These are phyloP conservation scores for Gadus macrocephalus DNA, from an alignment of 2,113 vertebrate species.

Conservation along the genomic window DNA sequence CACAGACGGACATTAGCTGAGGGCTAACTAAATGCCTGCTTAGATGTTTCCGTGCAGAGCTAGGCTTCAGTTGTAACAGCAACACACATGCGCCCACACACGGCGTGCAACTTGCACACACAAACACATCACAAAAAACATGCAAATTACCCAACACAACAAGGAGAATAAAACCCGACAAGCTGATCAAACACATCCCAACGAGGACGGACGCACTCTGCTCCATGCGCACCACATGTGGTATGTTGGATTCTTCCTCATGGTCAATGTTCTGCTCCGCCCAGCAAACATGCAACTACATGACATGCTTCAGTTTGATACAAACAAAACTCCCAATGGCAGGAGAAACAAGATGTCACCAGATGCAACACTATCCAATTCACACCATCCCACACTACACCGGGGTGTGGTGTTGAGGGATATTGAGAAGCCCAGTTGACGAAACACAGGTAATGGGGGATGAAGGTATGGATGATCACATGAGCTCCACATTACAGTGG, in stretches of 20 bases:
- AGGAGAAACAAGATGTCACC: constrained; percentile 16
- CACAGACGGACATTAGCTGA: background rate
- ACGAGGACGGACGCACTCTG: background rate
- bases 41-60: too few relatives aligned
- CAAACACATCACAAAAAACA: constrained; percentile 34
- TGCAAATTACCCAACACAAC: constrained; percentile 59
- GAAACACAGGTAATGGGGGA: constrained; percentile 10
- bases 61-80: constrained; percentile 22
- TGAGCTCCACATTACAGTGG: constrained; percentile 27
- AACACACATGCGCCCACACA: constrained; percentile 26
- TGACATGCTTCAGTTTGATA: too few relatives aligned
- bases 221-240: too few relatives aligned
- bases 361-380: constrained; percentile 1
- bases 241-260: too few relatives aligned
- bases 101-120: constrained; percentile 22
- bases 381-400: background rate
- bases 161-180: background rate
- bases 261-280: too few relatives aligned
- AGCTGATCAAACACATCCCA: background rate
- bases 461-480: constrained; percentile 14
- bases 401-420: background rate
- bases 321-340: too few relatives aligned
- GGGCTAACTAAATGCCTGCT: too few relatives aligned
- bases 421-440: constrained; percentile 17
- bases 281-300: too few relatives aligned